A percentile compares a stretch with the other conserved stretches of the same genome.
phyloP scores from a whole-genome alignment of 2,888 invertebrate genomes.

The Agrypnus murinus region DNA sequence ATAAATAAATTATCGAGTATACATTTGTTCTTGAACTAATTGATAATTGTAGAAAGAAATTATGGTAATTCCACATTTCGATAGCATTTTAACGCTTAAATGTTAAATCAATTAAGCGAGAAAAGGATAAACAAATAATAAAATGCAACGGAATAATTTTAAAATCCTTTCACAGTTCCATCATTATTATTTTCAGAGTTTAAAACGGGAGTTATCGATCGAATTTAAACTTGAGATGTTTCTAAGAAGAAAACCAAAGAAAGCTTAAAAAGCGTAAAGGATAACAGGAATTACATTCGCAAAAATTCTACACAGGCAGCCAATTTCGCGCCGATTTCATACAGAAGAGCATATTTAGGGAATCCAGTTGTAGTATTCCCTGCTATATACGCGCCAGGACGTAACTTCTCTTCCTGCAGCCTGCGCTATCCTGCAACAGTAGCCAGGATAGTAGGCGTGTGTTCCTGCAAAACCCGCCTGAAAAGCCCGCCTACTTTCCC shows the following conservation, averaged over 20 bases:
- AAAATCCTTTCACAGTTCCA: not conserved
- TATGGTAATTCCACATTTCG: too few relatives aligned
- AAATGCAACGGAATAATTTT: not conserved
- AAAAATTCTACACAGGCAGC: slow-evolving; percentile 45
- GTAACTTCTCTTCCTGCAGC: slow-evolving; percentile 42
- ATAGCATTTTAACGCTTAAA: not conserved
- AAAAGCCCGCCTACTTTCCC: slow-evolving; percentile 58
- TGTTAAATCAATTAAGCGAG: slow-evolving; percentile 2
- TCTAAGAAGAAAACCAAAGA: slow-evolving; percentile 32
- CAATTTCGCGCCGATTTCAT: slow-evolving; percentile 36
- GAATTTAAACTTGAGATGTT: slow-evolving; percentile 24
- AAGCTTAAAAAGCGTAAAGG: slow-evolving; percentile 43
- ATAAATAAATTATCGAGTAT: too few relatives aligned
- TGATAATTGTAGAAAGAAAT: not conserved
- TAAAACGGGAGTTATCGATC: not conserved
- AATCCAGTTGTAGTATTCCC: slow-evolving; percentile 38
- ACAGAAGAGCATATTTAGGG: slow-evolving; percentile 24
- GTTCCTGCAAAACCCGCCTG: slow-evolving; percentile 54
- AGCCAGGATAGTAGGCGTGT: slow-evolving; percentile 51
- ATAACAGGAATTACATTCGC: slow-evolving; percentile 48
- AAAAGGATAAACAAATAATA: not conserved
- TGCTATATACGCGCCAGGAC: slow-evolving; percentile 40
- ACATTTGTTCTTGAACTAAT: not conserved
- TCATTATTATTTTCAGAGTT: slow-evolving; percentile 20
- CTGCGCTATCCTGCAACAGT: slow-evolving; percentile 50